These are phyloP conservation scores for Tetranychus truncatus DNA, from an alignment of 2,888 invertebrate genomes.

Conservation along the genomic window DNA sequence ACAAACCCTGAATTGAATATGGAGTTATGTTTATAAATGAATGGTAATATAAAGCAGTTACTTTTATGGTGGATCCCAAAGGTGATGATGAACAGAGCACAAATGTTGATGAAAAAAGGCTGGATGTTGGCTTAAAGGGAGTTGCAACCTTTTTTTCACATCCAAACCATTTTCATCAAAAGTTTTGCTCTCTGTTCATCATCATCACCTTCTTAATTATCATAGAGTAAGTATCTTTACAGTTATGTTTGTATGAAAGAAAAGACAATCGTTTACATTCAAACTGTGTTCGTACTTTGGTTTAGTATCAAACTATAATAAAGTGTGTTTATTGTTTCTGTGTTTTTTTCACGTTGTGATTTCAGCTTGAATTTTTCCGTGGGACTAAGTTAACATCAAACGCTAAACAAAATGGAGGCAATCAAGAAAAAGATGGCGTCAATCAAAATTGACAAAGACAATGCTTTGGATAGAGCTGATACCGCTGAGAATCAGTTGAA, in stretches of 20 bases:
- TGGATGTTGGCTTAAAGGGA: not conserved
- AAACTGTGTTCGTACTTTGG: too few species aligned
- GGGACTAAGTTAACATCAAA: not conserved
- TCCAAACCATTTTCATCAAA: not conserved
- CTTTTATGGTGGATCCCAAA: not conserved
- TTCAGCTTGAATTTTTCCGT: not conserved
- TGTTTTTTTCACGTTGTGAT: not conserved
- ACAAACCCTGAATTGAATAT: too few species aligned
- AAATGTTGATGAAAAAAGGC: not conserved
- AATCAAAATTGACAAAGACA: constrained; percentile 6
- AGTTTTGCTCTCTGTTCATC: not conserved
- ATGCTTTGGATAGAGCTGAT: constrained; percentile 8
- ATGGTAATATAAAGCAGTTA: too few species aligned
- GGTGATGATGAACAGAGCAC: not conserved
- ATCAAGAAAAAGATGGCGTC: constrained; percentile 11
- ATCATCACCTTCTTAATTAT: not conserved
- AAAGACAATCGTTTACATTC: too few species aligned
- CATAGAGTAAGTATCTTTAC: not conserved
- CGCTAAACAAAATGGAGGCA: constrained; percentile 1
- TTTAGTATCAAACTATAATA: too few species aligned
- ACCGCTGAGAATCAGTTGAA: constrained; percentile 5
- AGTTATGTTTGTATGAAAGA: not conserved
- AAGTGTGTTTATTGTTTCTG: not conserved
- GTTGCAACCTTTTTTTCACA: not conserved
- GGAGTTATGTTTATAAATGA: too few species aligned